Percentiles rank a stretch among this genome's conserved stretches.
phyloP scores from a whole-genome alignment of 2,888 invertebrate species.

The Phengaris arion region DNA sequence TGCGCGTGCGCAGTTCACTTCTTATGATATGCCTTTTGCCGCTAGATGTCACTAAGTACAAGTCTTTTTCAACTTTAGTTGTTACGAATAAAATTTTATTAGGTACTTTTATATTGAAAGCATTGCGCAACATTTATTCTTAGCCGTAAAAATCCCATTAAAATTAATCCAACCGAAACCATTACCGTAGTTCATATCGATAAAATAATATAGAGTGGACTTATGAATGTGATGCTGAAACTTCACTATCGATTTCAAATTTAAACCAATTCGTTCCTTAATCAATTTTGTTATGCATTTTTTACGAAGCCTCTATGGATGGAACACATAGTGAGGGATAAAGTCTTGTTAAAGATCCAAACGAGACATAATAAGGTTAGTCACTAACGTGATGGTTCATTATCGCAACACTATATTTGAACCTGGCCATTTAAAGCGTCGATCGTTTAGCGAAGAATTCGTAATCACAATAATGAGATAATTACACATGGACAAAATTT shows the following conservation, averaged over 20 bases:
- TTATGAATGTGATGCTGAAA: slow-evolving; percentile 80
- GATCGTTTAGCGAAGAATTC: slow-evolving; percentile 77
- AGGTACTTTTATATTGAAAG: slow-evolving; percentile 60
- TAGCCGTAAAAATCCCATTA: slow-evolving; percentile 78
- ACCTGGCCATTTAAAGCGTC: slow-evolving; percentile 69
- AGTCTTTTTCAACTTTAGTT: neutral
- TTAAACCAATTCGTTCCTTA: slow-evolving; percentile 80
- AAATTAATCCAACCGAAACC: slow-evolving; percentile 78
- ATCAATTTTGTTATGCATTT: slow-evolving; percentile 76
- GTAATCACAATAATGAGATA: slow-evolving; percentile 80
- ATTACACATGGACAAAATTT: slow-evolving; percentile 80
- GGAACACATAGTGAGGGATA: slow-evolving; percentile 49
- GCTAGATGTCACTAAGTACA: slow-evolving; percentile 56
- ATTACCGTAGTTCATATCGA: slow-evolving; percentile 76
- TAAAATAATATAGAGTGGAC: slow-evolving; percentile 75
- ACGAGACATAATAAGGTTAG: slow-evolving; percentile 9
- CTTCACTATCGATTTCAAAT: slow-evolving; percentile 79
- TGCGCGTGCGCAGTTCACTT: slow-evolving; percentile 62
- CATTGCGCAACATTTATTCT: slow-evolving; percentile 76
- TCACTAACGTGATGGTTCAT: slow-evolving; percentile 43
- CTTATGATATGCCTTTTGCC: slow-evolving; percentile 48
- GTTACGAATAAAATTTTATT: slow-evolving; percentile 59
- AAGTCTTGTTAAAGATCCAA: slow-evolving; percentile 44
- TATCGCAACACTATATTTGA: slow-evolving; percentile 46
- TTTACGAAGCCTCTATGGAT: slow-evolving; percentile 64